A percentile compares a stretch with the other conserved stretches of the same genome.
Conservation (phyloP, 2,888 invertebrate genomes). For the Zaprionus bogoriensis region DNA sequence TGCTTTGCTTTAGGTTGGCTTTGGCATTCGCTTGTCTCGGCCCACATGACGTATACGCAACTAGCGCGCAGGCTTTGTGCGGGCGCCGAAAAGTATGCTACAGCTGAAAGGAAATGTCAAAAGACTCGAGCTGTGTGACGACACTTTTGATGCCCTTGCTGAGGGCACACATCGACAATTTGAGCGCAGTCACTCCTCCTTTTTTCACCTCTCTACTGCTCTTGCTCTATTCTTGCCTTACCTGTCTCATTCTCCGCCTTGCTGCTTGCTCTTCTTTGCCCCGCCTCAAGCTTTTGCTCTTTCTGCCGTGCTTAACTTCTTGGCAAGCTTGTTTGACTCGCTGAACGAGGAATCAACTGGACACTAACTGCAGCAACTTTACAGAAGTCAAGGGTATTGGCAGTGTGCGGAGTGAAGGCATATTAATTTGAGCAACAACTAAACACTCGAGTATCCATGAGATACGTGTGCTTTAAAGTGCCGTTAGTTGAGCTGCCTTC, state of each 20-base stretch:
- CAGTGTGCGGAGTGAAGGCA: neutral
- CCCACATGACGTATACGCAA: slow-evolving; percentile 28
- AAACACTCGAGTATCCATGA: slow-evolving; percentile 29
- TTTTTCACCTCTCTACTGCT: neutral
- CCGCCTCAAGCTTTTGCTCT: too few relatives aligned
- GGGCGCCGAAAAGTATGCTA: slow-evolving; percentile 30
- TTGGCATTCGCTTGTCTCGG: neutral
- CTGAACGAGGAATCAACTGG: slow-evolving; percentile 4
- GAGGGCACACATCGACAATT: slow-evolving; percentile 37
- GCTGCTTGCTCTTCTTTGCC: neutral
- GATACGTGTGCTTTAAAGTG: slow-evolving; percentile 38
- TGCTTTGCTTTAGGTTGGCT: neutral
- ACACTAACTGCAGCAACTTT: slow-evolving; percentile 23
- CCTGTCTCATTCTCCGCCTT: neutral
- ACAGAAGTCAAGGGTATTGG: neutral
- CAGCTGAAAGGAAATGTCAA: slow-evolving; percentile 11
- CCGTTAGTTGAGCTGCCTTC: slow-evolving; percentile 30
- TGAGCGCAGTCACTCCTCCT: neutral
- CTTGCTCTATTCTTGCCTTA: neutral
- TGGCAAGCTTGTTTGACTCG: slow-evolving; percentile 21
- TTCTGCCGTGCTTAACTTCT: slow-evolving; percentile 33
- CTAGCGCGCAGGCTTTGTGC: slow-evolving; percentile 1
- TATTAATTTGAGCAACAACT: slow-evolving; percentile 29
- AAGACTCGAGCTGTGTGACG: neutral
- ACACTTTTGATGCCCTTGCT: neutral